Evolutionary conservation across 2,888 invertebrate species (phyloP), one percentile per base, ranked within the genome.

Genomic region (Rhogogaster chlorosoma): DNA sequence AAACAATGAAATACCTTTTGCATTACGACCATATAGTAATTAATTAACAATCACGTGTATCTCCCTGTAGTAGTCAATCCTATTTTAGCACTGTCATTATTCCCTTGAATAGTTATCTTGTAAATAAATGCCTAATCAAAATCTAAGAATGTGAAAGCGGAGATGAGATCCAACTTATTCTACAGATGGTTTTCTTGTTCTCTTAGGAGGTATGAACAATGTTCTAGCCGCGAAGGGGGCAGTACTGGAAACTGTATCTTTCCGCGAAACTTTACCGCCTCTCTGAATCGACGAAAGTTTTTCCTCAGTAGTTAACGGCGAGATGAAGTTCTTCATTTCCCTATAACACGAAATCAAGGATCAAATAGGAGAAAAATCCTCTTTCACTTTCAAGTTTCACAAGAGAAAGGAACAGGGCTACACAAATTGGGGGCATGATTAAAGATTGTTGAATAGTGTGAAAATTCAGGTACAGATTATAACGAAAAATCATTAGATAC

Each of bases 401-500:
- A n/a, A 18, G 2, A 3, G 29, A 10, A 38, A 61, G 22, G 12
- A 57, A 26, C 12, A 26, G 12, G 49, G 53, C 29, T 32, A 29
- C 49, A n/a, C 3, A 53, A 53, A 49, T 42, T 26, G 15, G 75
- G 10, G 0, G 36, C 10, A 71, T 32, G 6, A 71, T 75, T 26
- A 5, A 22, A 42, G 1, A 38, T 49, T 26, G 15, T 15, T 4
- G 2, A 10, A 64, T n/a, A n/a, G 38, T 64, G 38, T 22, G 22
- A 6, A 57, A n/a, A 42, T 22, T 26, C 71, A 78, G 26, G 78
- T 70, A 57, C 83, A 84, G 5, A 1, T 78, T 57, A 49, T 86
- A 83, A 86, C 38, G 10, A 45, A 67, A 53, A 67, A 78, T 87
- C 78, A 86, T 71, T 86, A 87, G 87, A 86, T 89, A 91, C 91